Evolutionary conservation across 37 sponge, comb jelly and placozoan genomes (phyloP).

Genomic region (Tethya wilhelma): DNA sequence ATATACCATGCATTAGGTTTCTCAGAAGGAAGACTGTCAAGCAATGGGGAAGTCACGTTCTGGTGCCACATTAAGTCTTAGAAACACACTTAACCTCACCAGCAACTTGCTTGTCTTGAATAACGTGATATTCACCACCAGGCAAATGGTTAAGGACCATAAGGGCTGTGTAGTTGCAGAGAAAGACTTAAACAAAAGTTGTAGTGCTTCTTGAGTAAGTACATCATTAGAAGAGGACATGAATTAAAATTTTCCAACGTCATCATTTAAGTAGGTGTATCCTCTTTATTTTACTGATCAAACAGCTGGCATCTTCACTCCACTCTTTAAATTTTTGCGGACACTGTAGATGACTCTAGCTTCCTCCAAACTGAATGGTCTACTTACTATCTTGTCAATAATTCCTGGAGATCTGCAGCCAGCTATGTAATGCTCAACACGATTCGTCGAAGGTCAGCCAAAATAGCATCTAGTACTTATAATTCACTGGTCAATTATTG

Average conservation of each 20-base stretch:
- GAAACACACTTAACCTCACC: conserved; percentile 31
- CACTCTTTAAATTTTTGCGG: conserved; percentile 45
- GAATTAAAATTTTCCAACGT: not conserved
- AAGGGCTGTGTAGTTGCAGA: conserved; percentile 36
- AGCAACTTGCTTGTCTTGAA: not conserved
- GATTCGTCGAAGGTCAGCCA: conserved; percentile 27
- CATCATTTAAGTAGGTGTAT: not conserved
- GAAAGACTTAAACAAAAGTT: conserved; percentile 34
- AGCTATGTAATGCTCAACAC: conserved; percentile 10
- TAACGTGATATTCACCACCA: conserved; percentile 22
- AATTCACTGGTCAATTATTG: not conserved
- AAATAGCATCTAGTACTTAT: conserved; percentile 34
- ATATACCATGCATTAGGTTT: conserved; percentile 43
- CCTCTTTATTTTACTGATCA: conserved; percentile 2
- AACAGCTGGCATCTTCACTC: conserved; percentile 18
- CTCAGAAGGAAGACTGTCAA: conserved; percentile 30
- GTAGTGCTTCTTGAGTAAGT: conserved; percentile 21
- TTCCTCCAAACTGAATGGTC: conserved; percentile 60
- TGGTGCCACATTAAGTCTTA: conserved; percentile 50
- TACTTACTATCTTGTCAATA: conserved; percentile 42
- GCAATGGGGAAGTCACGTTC: conserved; percentile 41
- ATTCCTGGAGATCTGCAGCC: conserved; percentile 50
- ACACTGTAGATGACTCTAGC: not conserved
- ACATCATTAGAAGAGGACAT: not conserved
- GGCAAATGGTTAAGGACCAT: conserved; percentile 44